These are phyloP conservation scores for Carassius carassius DNA, from an alignment of 2,113 vertebrate genomes.

Conservation along the genomic window DNA sequence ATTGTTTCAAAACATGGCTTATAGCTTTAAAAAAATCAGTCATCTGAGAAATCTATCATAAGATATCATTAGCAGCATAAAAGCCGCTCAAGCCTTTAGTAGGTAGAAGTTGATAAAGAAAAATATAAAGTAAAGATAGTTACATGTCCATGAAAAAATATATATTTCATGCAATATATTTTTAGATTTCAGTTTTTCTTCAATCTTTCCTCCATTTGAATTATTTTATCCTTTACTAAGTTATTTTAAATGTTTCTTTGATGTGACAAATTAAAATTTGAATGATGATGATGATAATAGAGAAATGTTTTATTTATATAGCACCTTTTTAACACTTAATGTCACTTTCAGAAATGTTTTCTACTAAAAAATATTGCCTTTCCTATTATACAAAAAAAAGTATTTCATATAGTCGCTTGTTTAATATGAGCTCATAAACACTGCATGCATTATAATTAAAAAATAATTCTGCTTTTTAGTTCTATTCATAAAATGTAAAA, in stretches of 20 bases:
- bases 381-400: not conserved
- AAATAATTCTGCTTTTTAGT: not conserved
- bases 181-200: not conserved
- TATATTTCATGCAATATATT: too few relatives aligned
- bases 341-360: not conserved
- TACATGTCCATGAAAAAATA: too few relatives aligned
- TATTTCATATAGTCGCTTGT: not conserved
- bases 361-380: not conserved
- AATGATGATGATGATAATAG: not conserved
- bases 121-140: not conserved
- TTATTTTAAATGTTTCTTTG: not conserved
- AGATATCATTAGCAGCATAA: conserved; percentile 8
- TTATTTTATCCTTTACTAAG: not conserved
- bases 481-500: not conserved
- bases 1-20: not conserved
- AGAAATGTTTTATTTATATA: not conserved
- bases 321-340: not conserved
- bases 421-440: not conserved
- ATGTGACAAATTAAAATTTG: not conserved
- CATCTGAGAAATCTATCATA: conserved; percentile 13
- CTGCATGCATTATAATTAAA: not conserved
- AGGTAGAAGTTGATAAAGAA: not conserved
- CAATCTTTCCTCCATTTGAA: not conserved
- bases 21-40: not conserved
- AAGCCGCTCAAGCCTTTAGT: conserved; percentile 16